Evolutionary conservation across 2,797 vertebrate genomes (phyloP).

Genomic region (Echiichthys vipera): DNA sequence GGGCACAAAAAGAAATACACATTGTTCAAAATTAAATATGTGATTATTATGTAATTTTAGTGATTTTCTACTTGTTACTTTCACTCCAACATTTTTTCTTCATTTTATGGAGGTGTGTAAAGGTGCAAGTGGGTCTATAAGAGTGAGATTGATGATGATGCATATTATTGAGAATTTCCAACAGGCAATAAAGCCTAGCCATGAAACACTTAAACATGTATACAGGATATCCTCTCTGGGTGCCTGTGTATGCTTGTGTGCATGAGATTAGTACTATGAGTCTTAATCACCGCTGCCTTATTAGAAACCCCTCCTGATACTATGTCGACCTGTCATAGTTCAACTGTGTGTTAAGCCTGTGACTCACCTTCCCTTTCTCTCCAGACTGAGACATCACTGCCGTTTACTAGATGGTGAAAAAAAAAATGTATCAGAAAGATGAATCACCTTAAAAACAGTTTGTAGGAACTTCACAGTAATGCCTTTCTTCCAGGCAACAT

Average conservation of each 20-base stretch:
- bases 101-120: conserved; percentile 31
- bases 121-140: conserved; percentile 8
- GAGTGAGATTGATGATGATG: conserved; percentile 47
- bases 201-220: conserved; percentile 61
- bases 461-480: not conserved
- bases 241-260: conserved; percentile 59
- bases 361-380: conserved; percentile 92
- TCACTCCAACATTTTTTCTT: conserved; percentile 13
- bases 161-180: conserved; percentile 37
- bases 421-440: not conserved
- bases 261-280: conserved; percentile 55
- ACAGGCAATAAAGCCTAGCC: conserved; percentile 60
- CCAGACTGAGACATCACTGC: conserved; percentile 87
- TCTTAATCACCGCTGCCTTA: conserved; percentile 47
- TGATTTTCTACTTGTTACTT: not conserved
- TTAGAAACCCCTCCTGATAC: conserved; percentile 17
- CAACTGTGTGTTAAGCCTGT: not conserved
- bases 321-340: not conserved
- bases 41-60: not conserved
- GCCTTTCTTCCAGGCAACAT: not conserved
- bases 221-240: conserved; percentile 76
- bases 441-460: not conserved
- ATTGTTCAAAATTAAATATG: not conserved
- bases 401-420: conserved; percentile 47
- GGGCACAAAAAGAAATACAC: conserved; percentile 18